Evolutionary conservation across 1,140 invertebrate species (phyloP).

Genomic region (Drosophila carrolli): DNA sequence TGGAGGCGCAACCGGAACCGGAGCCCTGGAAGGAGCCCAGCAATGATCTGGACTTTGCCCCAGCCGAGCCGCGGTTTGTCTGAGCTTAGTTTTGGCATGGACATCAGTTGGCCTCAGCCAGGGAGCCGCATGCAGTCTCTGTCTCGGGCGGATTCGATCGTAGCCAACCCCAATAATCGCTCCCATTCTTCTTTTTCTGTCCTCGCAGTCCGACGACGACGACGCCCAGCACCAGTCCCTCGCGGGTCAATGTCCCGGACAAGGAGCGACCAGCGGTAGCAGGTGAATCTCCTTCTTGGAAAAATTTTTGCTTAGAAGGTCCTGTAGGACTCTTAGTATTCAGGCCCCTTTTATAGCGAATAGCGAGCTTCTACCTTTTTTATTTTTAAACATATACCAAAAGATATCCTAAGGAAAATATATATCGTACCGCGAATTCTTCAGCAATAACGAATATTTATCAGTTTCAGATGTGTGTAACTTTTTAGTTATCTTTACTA

Average conservation of each 20-base stretch:
- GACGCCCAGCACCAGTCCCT: constrained; percentile 9
- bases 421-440: background rate
- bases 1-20: background rate
- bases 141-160: constrained; percentile 16
- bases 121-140: constrained; percentile 45
- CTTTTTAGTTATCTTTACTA: too few relatives aligned
- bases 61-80: constrained; percentile 16
- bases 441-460: too few relatives aligned
- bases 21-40: constrained; percentile 20
- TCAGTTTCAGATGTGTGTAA: too few relatives aligned
- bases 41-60: constrained; percentile 12
- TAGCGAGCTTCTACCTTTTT: too few relatives aligned
- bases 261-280: constrained; percentile 24
- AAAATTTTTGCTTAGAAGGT: background rate
- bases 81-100: constrained; percentile 28
- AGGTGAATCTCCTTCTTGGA: constrained; percentile 16
- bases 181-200: background rate
- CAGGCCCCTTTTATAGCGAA: too few relatives aligned
- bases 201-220: background rate
- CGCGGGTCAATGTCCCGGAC: constrained; percentile 28
- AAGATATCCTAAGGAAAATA: too few relatives aligned
- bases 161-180: background rate
- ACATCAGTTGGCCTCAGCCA: constrained; percentile 48
- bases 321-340: background rate
- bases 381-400: too few relatives aligned